Conservation (phyloP, 2,797 vertebrate species). For the Lepus oiostolus region DNA sequence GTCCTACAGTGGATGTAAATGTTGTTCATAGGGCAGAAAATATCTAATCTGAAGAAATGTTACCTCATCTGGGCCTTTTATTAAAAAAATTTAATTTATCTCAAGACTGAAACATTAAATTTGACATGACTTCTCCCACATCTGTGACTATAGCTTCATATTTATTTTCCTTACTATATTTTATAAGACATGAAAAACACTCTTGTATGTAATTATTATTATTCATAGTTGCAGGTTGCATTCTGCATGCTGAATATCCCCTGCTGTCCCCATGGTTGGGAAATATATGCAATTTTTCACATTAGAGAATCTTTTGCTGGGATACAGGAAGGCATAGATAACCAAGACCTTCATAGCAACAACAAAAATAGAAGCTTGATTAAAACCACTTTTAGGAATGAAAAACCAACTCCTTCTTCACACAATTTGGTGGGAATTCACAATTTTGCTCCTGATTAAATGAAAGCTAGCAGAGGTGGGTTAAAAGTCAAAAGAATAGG, state of each 20-base stretch:
- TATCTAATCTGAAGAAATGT: constrained; percentile 20
- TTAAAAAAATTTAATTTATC: constrained; percentile 55
- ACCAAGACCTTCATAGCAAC: constrained; percentile 33
- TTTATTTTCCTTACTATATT: constrained; percentile 62
- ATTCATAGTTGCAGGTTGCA: constrained; percentile 41
- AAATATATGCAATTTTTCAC: constrained; percentile 21
- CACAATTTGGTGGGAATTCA: not conserved
- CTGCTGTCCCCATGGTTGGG: not conserved
- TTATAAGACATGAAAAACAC: constrained; percentile 48
- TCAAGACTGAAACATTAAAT: constrained; percentile 1
- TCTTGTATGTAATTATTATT: constrained; percentile 50
- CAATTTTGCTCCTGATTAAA: not conserved
- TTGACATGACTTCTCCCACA: constrained; percentile 35
- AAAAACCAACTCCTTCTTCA: constrained; percentile 9
- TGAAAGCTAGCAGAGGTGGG: not conserved
- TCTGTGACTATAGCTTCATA: not conserved
- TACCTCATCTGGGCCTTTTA: constrained; percentile 8
- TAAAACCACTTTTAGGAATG: constrained; percentile 64
- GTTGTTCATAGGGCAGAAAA: constrained; percentile 15
- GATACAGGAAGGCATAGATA: not conserved
- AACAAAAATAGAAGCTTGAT: constrained; percentile 37
- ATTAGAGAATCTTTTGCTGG: constrained; percentile 37
- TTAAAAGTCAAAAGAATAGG: not conserved
- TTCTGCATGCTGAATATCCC: constrained; percentile 48
- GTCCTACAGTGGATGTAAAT: constrained; percentile 23